phyloP scores from a whole-genome alignment of 2,113 vertebrate species.

The Chrysochloris asiatica region DNA sequence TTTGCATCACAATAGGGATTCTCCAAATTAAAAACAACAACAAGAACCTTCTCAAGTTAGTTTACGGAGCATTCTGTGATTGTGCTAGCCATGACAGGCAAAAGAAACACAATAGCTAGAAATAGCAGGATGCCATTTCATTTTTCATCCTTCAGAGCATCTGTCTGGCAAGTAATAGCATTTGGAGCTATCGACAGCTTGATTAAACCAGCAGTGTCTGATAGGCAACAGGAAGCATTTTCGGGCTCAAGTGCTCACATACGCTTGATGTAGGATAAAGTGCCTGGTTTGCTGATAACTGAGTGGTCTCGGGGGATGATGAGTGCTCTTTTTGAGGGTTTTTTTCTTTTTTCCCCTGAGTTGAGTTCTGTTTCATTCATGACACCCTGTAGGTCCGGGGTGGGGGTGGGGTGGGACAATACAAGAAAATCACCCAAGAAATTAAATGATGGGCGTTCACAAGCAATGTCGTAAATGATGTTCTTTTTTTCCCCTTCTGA shows the following conservation, averaged over 20 bases:
- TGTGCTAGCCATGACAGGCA: neutral
- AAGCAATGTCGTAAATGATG: neutral
- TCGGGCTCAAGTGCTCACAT: neutral
- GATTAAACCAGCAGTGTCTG: constrained; percentile 5
- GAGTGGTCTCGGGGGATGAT: neutral
- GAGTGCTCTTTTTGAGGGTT: neutral
- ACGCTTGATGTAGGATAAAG: constrained; percentile 14
- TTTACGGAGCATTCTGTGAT: neutral
- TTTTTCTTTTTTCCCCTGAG: too few species aligned
- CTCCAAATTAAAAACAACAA: neutral
- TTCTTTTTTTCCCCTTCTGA: neutral
- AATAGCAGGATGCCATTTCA: neutral
- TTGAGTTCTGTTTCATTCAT: neutral
- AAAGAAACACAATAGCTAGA: constrained; percentile 27
- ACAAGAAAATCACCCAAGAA: neutral
- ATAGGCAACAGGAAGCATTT: neutral
- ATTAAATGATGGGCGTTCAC: neutral
- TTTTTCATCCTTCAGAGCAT: neutral
- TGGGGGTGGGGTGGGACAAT: too few species aligned
- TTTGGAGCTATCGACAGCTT: neutral
- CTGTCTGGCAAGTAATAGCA: constrained; percentile 19
- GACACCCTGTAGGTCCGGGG: neutral
- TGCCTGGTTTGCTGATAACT: neutral
- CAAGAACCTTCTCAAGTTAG: neutral
- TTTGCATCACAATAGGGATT: neutral